Conservation (phyloP, 2,797 vertebrate genomes). For the Ptychadena robeensis region DNA sequence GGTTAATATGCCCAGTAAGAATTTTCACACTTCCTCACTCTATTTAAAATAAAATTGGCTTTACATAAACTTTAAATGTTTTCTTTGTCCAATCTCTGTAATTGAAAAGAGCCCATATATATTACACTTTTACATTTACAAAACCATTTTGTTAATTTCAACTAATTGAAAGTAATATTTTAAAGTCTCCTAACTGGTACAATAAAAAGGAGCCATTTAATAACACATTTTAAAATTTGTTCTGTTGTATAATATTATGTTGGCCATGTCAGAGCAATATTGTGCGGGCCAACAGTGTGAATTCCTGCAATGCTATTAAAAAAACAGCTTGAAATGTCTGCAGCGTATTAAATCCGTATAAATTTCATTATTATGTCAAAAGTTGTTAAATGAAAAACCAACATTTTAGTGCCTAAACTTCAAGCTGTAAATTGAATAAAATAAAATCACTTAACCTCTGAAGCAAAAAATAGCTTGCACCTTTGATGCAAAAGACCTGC, state of each 20-base stretch:
- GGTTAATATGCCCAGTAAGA: too few relatives aligned
- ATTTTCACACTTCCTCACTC: too few relatives aligned
- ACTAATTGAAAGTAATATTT: background rate
- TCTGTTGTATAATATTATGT: background rate
- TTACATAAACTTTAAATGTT: too few relatives aligned
- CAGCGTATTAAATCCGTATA: background rate
- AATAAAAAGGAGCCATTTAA: background rate
- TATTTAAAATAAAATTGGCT: too few relatives aligned
- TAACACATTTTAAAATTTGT: background rate
- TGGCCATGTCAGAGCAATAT: background rate
- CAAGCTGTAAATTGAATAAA: background rate
- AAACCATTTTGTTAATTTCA: background rate
- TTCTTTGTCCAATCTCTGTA: too few relatives aligned
- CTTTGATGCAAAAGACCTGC: too few relatives aligned
- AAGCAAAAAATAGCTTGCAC: too few relatives aligned
- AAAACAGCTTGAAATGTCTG: background rate
- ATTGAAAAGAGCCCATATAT: too few relatives aligned
- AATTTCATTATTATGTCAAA: background rate
- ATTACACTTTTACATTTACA: background rate
- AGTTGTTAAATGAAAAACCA: background rate
- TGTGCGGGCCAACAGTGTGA: background rate
- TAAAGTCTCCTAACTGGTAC: background rate
- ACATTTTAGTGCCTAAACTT: background rate
- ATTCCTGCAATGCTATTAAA: background rate
- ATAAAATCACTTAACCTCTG: too few relatives aligned